These are phyloP conservation scores for Cryptoblepharus egeriae DNA, from an alignment of 2,797 vertebrate species.

Conservation along the genomic window DNA sequence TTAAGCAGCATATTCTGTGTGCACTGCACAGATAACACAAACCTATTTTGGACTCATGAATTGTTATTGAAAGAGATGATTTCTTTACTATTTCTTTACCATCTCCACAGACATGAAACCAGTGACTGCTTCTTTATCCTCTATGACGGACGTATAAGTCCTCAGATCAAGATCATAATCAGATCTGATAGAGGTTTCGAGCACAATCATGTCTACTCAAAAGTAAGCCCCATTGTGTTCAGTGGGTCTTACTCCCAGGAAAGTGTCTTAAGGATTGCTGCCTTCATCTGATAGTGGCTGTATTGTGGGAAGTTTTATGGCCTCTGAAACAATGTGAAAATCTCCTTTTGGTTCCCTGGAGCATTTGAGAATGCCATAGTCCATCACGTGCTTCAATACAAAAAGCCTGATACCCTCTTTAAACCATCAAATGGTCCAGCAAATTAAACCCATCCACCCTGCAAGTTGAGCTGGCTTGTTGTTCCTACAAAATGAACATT, in stretches of 20 bases:
- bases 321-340: background rate
- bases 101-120: background rate
- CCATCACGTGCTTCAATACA: background rate
- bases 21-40: no score
- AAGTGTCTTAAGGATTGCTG: no score
- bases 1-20: background rate
- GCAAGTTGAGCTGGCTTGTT: constrained; percentile 18
- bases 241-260: no score
- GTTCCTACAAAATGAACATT: constrained; percentile 40
- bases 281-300: background rate
- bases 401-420: background rate
- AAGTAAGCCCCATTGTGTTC: no score
- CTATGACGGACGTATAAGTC: background rate
- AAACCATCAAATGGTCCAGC: background rate
- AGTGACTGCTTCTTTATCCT: background rate
- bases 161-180: background rate
- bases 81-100: background rate
- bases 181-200: no score
- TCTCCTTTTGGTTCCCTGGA: background rate
- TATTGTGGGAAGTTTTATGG: background rate
- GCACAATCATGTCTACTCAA: no score
- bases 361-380: background rate
- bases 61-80: background rate
- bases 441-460: constrained; percentile 34
- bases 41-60: no score